Base-by-base conservation (phyloP, 1,140 invertebrate species). In the Drosophila kohkoa region DNA sequence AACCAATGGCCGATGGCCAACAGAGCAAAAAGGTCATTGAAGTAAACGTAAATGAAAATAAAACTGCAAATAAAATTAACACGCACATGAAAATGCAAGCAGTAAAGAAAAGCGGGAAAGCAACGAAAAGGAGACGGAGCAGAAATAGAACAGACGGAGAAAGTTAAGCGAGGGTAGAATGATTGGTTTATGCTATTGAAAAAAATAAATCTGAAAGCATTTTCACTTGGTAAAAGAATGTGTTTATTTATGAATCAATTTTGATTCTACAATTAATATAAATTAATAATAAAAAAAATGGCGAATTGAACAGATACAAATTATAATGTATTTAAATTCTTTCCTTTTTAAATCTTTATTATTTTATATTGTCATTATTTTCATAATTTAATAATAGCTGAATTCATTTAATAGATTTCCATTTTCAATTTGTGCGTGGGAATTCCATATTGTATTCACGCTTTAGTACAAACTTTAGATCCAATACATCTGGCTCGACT, bases 41-140 rank as follows among this genome's bases (percentile, higher is more conserved):
- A 73, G 64, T 59, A 77, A 77, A 49, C 62, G 73, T 62, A 78
- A 76, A 77, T 66, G 74, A 67, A 79, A 79, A 79, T 79, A 79
- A 79, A 79, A 79, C 73, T 77, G 75, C 58, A 79, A 79, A 79
- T 79, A 79, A 79, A 79, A 79, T 79, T 79, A 79, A 67, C 77
- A 74, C 69, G 68, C 77, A 68, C 63, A 73, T 73, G 52, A 79
- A 79, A 76, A 65, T 75, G 63, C 64, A 73, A 59, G 38, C 49
- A 46, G 32, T 15, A 16, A 62, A 45, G 35, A n/a, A 30, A 38
- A 55, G 28, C 20, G n/a, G 43, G 38, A 15, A 52, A 57, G 35
- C 4, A 41, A 59, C 57, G 32, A 13, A 30, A 25, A n/a, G 11
- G 28, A 66, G 32, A 16, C 11, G 10, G 45, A 3, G 20, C 20